Conservation (phyloP, 2,113 vertebrate genomes). For the Damaliscus lunatus region DNA sequence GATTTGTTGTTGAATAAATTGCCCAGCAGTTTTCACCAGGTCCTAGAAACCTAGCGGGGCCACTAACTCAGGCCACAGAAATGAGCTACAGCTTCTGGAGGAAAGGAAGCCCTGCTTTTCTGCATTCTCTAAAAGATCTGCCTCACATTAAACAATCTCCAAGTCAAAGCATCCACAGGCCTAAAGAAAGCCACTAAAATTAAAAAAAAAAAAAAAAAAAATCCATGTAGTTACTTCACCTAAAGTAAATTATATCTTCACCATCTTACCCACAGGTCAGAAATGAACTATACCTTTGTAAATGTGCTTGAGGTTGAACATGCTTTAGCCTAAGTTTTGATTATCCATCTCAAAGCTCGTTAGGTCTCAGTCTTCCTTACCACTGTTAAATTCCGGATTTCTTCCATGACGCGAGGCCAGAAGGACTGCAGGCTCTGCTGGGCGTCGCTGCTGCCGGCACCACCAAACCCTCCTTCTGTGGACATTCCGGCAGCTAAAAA, state of each 20-base stretch:
- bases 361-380: conserved; percentile 77
- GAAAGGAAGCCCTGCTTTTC: background rate
- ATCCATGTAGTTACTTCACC: background rate
- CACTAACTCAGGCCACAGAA: conserved; percentile 7
- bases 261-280: background rate
- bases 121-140: background rate
- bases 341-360: background rate
- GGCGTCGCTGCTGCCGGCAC: conserved; percentile 89
- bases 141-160: background rate
- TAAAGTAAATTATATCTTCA: conserved; percentile 11
- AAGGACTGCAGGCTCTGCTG: conserved; percentile 98
- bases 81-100: background rate
- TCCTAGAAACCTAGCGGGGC: conserved; percentile 9
- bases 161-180: background rate
- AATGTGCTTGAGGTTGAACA: conserved; percentile 30
- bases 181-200: background rate
- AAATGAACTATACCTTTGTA: background rate
- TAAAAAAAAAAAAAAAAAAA: background rate
- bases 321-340: background rate
- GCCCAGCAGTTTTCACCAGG: background rate
- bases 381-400: conserved; percentile 96
- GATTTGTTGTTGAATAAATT: background rate
- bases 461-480: conserved; percentile 90
- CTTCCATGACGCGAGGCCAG: conserved; percentile 98
- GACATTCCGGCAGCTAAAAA: conserved; percentile 88